Evolutionary conservation across 1,140 invertebrate genomes (phyloP), one percentile per base, ranked within the genome.

Genomic region (Paraescarpia echinospica): DNA sequence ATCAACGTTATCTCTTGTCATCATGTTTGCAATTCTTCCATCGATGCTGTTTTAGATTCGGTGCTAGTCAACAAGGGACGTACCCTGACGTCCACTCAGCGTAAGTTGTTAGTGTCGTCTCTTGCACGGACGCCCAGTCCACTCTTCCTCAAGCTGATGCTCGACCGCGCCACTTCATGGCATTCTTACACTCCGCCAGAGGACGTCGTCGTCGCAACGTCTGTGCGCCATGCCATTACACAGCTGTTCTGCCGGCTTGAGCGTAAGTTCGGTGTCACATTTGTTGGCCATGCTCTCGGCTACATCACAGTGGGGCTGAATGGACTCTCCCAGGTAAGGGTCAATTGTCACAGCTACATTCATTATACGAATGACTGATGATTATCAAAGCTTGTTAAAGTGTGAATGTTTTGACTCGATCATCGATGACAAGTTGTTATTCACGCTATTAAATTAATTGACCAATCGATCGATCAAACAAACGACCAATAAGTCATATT

Each of bases 81-180:
- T 33, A 33, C 34, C 1, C 89, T 90, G 33, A 33, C 33, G 34
- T 90, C 89, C 89, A 1, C 33, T 90, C 48, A 51, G 48, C 48
- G 48, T 51, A 8, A 51, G 48, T 51, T 51, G 18, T 18, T 51
- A 18, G 48, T 51, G 48, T 51, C 48, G 48, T 51, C 48, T 89
- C 89, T 89, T 8, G 34, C 31, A 34, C 31, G 34, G 1, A 35
- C 31, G 33, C 34, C 91, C n/a, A 92, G 35, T 34, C 95, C 95
- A 33, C 93, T 96, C 91, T 95, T 94, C 91, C 92, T 95, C 35
- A 96, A 95, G 93, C 91, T 96, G 5, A 90, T 95, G 6, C 90
- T 95, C 34, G 95, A 95, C 93, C 93, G 95, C 77, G 95, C 95
- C 31, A 89, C 93, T 33, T 93, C 89, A 33, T 95, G 95, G 95